Conservation (phyloP, 2,113 vertebrate genomes). For the Isichthys henryi region DNA sequence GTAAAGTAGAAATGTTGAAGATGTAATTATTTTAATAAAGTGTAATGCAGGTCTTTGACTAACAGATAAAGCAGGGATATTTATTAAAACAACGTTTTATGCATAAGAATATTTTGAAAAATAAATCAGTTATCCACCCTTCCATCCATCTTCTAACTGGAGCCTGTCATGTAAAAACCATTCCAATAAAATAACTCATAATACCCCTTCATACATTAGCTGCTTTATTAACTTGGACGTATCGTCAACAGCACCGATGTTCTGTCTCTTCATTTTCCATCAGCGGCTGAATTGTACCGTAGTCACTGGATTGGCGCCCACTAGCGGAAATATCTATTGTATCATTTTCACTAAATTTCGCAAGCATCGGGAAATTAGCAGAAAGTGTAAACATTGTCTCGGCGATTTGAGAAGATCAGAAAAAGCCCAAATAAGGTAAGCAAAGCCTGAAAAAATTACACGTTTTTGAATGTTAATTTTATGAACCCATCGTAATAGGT, state of each 20-base stretch:
- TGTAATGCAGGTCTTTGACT: slow-evolving; percentile 25
- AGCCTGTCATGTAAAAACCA: slow-evolving; percentile 47
- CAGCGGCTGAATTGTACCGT: not conserved
- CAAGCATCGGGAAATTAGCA: not conserved
- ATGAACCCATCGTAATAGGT: no score
- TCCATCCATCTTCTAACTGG: not conserved
- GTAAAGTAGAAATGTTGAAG: slow-evolving; percentile 28
- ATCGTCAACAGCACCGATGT: not conserved
- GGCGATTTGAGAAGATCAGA: not conserved
- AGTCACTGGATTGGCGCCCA: not conserved
- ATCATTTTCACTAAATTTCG: not conserved
- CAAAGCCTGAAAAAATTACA: not conserved
- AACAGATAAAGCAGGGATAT: slow-evolving; percentile 45
- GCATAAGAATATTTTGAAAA: not conserved
- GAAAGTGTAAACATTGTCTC: not conserved
- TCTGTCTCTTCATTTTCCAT: not conserved
- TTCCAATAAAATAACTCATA: slow-evolving; percentile 56
- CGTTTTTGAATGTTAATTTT: not conserved
- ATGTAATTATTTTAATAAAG: slow-evolving; percentile 34
- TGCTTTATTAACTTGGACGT: not conserved
- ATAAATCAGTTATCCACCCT: not conserved
- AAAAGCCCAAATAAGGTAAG: not conserved
- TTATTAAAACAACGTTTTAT: slow-evolving; percentile 34
- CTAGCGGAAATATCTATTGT: not conserved
- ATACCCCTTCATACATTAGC: not conserved